Evolutionary conservation across 1,140 invertebrate species (phyloP), one percentile per base, ranked within the genome.

Genomic region (Delia radicum): DNA sequence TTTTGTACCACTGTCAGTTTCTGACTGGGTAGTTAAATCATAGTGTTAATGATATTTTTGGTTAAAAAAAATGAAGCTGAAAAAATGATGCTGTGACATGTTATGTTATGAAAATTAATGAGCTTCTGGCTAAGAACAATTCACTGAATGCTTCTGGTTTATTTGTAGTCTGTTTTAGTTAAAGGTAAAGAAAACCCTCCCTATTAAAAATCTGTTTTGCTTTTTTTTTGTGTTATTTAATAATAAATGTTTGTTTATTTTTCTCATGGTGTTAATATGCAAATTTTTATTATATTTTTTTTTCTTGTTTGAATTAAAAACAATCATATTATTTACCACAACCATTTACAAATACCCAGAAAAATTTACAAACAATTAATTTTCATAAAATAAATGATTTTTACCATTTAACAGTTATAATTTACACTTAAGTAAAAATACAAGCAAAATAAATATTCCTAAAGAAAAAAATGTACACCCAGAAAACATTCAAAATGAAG

Each of bases 81-180:
- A 69, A 69, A 69, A 69, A 69, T 69, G n/a, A 69, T 69, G 65
- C 65, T 69, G 65, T 69, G 65, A 69, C 65, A 69, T 24, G 21
- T 69, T 69, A 18, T 69, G 31, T 69, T 69, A 69, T 69, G 65
- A 69, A 69, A 69, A 69, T 69, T 69, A 69, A 69, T 69, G 65
- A 69, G 65, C 48, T 55, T 55, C 10, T 55, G 48, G n/a, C 21
- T 7, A 55, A 10, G 18, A 8, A 24, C 7, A 55, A 55, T 2
- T 21, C n/a, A 8, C 7, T 18, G n/a, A 55, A 24, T 55, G 12
- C 4, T 42, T 10, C 4, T 42, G 6, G n/a, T n/a, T n/a, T n/a
- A n/a, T n/a, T 37, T 37, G 8, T 37, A 15, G 37, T 42, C n/a
- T 42, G 37, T 42, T 13, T 42, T 42, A 42, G n/a, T n/a, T 10